Percentiles rank a stretch among this genome's conserved stretches.
phyloP scores from a whole-genome alignment of 2,113 vertebrate genomes.

The Pterophyllum scalare region DNA sequence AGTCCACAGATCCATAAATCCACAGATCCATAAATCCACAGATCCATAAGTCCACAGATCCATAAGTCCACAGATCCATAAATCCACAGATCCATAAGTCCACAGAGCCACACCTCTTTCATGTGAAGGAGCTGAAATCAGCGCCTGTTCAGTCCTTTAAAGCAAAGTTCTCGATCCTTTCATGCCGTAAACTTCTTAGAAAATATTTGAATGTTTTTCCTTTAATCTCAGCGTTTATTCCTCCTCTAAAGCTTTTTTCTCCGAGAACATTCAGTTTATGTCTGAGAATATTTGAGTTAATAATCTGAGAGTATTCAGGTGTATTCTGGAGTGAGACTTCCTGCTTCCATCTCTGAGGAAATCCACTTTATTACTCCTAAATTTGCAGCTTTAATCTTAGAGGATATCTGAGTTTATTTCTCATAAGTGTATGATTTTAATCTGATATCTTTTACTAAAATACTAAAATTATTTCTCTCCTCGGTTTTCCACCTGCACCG shows the following conservation, averaged over 20 bases:
- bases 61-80: too few species aligned
- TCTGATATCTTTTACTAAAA: too few species aligned
- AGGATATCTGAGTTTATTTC: neutral
- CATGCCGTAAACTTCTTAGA: neutral
- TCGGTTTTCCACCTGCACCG: neutral
- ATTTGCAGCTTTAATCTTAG: neutral
- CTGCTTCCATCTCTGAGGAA: neutral
- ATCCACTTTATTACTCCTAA: neutral
- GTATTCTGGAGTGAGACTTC: too few species aligned
- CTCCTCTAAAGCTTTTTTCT: neutral
- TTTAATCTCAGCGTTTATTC: too few species aligned
- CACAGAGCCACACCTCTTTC: too few species aligned
- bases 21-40: fast-evolving
- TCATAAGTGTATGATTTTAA: neutral
- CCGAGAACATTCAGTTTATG: neutral
- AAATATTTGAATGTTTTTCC: neutral
- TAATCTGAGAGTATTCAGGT: too few species aligned
- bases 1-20: too few species aligned
- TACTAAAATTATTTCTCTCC: too few species aligned
- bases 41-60: too few species aligned
- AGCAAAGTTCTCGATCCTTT: neutral
- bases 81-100: too few species aligned
- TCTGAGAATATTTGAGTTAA: too few species aligned
- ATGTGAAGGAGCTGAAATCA: too few species aligned
- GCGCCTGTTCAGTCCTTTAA: neutral